Base-by-base conservation (phyloP, 2,797 vertebrate species). In the Scomberomorus guttatus region DNA sequence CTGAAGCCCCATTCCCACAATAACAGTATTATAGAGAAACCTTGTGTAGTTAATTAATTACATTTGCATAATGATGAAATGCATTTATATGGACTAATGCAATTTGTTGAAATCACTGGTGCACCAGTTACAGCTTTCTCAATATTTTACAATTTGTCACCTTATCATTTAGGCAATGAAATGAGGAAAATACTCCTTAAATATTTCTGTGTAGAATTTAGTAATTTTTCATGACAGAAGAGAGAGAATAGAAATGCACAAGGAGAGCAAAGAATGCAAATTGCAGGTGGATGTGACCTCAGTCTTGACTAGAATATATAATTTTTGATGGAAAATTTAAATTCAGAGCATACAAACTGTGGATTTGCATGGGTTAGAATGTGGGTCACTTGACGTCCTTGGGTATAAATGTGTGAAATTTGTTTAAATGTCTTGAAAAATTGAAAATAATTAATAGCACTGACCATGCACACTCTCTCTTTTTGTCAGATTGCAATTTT, bases 381-480 rank as follows among this genome's bases (percentile, higher is more conserved):
- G 51, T 79, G 66, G 69, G 66, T 86, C 70, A 71, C 29, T 44
- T 25, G 22, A n/a, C 29, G 42, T 77, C 27, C 72, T 39, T 60
- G 34, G 13, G 22, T 54, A 27, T 64, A 59, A 70, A 70, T 61
- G 50, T 63, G 29, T n/a, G 15, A 54, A 78, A 37, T 71, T 44
- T 67, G 18, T 70, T 73, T 13, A 25, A 85, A 68, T 42, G 32
- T 25, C 52, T 51, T 42, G 12, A 24, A 56, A 46, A 78, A 56
- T 52, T 25, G 9, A 50, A 77, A 62, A 39, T 24, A 1, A 54
- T 70, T 58, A 63, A 58, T 62, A 12, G 27, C 15, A 48, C 4
- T 56, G 48, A 46, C 27, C 12, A 24, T 34, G 66, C n/a, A 34
- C 54, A 66, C 18, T 51, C 50, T 22, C 42, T 52, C 27, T 37